Evolutionary conservation across 2,113 vertebrate species (phyloP).

Genomic region (Cyphomyrus discorhynchus): DNA sequence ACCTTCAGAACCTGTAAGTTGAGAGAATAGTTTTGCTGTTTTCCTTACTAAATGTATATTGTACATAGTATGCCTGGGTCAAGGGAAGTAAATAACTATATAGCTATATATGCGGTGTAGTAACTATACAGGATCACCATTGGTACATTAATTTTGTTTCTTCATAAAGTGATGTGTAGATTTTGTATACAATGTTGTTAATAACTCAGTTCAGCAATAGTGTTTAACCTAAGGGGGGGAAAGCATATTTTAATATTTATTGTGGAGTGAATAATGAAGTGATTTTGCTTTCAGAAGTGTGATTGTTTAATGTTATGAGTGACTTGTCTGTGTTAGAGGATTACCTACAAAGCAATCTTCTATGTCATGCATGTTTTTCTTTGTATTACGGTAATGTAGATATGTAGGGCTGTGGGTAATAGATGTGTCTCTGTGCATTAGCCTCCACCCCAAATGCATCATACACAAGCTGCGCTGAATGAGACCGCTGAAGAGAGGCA

Average conservation of each 20-base stretch:
- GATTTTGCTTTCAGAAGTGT: neutral
- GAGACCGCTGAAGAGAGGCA: conserved; percentile 76
- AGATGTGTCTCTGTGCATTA: conserved; percentile 26
- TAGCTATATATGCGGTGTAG: neutral
- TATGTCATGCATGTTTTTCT: neutral
- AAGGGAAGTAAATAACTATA: neutral
- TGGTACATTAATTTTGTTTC: neutral
- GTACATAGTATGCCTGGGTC: neutral
- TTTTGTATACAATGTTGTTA: neutral
- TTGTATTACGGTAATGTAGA: neutral
- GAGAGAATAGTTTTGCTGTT: neutral
- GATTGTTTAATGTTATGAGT: neutral
- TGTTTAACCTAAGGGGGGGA: neutral
- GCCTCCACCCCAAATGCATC: conserved; percentile 62
- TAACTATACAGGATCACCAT: neutral
- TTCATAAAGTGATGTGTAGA: neutral
- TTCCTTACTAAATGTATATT: neutral
- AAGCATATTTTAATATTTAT: neutral
- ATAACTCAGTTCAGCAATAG: neutral
- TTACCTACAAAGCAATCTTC: neutral
- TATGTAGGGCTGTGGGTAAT: neutral
- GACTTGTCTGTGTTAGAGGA: neutral
- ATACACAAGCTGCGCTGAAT: conserved; percentile 62
- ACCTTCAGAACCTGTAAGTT: conserved; percentile 55
- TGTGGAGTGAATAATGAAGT: neutral